Base-by-base conservation (phyloP, 92 coral and sea anemone species). In the Phenganax subtilis region DNA sequence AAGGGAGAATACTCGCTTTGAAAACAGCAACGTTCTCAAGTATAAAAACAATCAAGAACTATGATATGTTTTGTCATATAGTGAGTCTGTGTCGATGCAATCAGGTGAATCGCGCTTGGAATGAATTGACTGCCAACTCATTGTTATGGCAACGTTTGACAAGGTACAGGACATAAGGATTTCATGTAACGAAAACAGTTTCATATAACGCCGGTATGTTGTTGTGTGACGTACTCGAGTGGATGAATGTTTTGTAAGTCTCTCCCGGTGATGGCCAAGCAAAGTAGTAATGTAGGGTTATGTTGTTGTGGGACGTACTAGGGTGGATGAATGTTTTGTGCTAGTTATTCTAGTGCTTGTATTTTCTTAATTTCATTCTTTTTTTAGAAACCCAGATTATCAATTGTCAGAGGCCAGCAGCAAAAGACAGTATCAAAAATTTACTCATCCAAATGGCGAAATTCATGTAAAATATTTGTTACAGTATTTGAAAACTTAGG, bases 101-200 rank as follows among this genome's bases (percentile, higher is more conserved):
- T 83, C 93, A 82, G 85, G 98, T 94, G 10, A 92, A 92, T 89
- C 88, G 87, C 57, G 84, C 87, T 9, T 94, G 98, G 98, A 88
- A 92, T 79, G 83, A 61, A 51, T 75, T 94, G 57, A 87, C 96
- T 7, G 86, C 80, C 57, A 86, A 67, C 47, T 84, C 90, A 4
- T 60, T 55, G 2, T 51, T 92, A 51, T 92, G 97, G 55, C 84
- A 91, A 71, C 86, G 83, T 63, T 82, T 91, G 29, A 87, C 91
- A 60, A 84, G 97, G 97, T 90, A 86, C 62, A 52, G 12, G 10
- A 20, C 47, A 37, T 37, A 37, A 37, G 47, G 47, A 37, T 37
- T 37, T 37, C 47, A 37, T 37, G 47, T 37, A 5, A 2, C 5
- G 5, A 37, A 37, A 37, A 37, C 47, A 37, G 47, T 37, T 37